phyloP scores from a whole-genome alignment of 2,797 vertebrate species.

The Echiichthys vipera region DNA sequence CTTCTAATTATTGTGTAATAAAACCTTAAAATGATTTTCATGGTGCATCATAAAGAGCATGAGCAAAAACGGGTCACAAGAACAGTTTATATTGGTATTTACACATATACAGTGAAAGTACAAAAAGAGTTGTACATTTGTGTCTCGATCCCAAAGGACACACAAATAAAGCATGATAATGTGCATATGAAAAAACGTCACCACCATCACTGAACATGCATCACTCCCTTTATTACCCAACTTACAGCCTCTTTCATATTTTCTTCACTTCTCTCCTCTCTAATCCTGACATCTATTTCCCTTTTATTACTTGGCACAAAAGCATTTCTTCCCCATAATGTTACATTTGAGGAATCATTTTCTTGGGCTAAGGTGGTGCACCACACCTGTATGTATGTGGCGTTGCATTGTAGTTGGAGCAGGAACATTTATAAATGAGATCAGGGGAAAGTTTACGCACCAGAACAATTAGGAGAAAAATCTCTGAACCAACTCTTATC shows the following conservation, averaged over 20 bases:
- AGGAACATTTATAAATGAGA: slow-evolving; percentile 35
- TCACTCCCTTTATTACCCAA: slow-evolving; percentile 66
- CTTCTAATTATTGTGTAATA: slow-evolving; percentile 20
- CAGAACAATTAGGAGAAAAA: slow-evolving; percentile 8
- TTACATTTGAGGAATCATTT: slow-evolving; percentile 39
- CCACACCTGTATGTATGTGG: slow-evolving; percentile 29
- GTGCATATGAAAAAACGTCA: slow-evolving; percentile 72
- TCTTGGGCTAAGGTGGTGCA: slow-evolving; percentile 10
- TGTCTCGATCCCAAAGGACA: slow-evolving; percentile 41
- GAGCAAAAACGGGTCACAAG: slow-evolving; percentile 66
- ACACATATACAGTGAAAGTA: slow-evolving; percentile 80
- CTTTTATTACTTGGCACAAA: slow-evolving; percentile 53
- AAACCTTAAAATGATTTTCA: slow-evolving; percentile 43
- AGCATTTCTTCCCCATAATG: slow-evolving; percentile 21
- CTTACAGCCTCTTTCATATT: slow-evolving; percentile 54
- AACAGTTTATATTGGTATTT: slow-evolving; percentile 78
- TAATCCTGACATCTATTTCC: slow-evolving; percentile 41
- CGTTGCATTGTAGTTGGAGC: slow-evolving; percentile 11
- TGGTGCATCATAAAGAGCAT: slow-evolving; percentile 38
- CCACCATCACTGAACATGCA: slow-evolving; percentile 75
- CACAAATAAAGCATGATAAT: slow-evolving; percentile 71
- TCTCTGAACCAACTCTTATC: slow-evolving; percentile 7
- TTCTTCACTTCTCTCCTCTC: slow-evolving; percentile 23
- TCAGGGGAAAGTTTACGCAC: slow-evolving; percentile 21
- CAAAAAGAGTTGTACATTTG: slow-evolving; percentile 69